Percentiles rank a stretch among this genome's conserved stretches.
phyloP scores from a whole-genome alignment of 1,140 invertebrate species.

The Choristoneura fumiferana region DNA sequence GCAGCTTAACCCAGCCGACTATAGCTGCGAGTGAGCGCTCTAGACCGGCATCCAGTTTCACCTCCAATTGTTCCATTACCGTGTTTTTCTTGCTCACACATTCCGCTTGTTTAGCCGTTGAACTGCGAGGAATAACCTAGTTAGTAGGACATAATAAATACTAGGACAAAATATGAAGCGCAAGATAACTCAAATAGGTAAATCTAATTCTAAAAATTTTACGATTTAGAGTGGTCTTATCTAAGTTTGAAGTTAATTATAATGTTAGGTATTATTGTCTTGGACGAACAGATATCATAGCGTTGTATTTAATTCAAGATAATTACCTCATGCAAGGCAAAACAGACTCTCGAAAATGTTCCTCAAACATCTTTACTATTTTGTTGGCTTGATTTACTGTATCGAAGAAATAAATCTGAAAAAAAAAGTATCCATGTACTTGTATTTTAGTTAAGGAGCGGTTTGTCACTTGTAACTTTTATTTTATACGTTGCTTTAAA shows the following conservation, averaged over 20 bases:
- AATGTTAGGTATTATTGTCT: too few species aligned
- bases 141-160: too few species aligned
- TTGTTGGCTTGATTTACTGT: conserved; percentile 96
- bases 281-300: too few species aligned
- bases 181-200: too few species aligned
- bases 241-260: too few species aligned
- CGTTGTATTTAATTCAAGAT: too few species aligned
- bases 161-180: too few species aligned
- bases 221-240: too few species aligned
- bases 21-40: conserved; percentile 93
- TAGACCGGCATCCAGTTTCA: conserved; percentile 93
- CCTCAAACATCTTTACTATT: conserved; percentile 96
- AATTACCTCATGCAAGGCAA: conserved; percentile 91
- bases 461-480: neutral
- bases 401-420: conserved; percentile 95
- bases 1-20: conserved; percentile 93
- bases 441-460: too few species aligned
- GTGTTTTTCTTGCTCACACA: conserved; percentile 93
- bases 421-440: conserved; percentile 27
- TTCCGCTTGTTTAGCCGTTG: conserved; percentile 92
- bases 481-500: neutral
- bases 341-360: conserved; percentile 94
- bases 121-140: conserved; percentile 79
- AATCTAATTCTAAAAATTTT: too few species aligned
- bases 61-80: conserved; percentile 93